Percentiles rank a stretch among this genome's conserved stretches.
Evolutionary conservation across 2,797 vertebrate species (phyloP).

Genomic region (Stomatorhinus walkeri): DNA sequence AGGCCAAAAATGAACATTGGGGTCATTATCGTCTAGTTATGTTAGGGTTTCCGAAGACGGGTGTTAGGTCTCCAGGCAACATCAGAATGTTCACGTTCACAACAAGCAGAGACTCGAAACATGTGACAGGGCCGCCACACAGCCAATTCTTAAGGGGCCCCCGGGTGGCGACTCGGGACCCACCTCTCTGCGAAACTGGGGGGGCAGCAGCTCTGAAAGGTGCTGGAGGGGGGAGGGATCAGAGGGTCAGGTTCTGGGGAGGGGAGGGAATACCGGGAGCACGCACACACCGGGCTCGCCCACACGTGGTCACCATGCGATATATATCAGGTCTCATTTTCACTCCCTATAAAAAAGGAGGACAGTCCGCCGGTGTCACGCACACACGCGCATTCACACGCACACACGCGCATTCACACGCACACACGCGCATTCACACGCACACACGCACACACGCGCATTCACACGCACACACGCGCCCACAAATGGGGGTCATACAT

Average conservation of each 20-base stretch:
- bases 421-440: background rate
- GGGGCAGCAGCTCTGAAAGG: constrained; percentile 40
- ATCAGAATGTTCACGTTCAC: background rate
- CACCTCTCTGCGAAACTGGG: constrained; percentile 40
- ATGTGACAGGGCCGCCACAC: background rate
- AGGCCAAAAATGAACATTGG: background rate
- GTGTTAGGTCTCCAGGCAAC: constrained; percentile 1
- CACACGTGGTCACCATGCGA: background rate
- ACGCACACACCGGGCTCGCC: background rate
- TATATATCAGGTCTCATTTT: background rate
- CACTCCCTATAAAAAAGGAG: background rate
- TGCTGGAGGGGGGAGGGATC: constrained; percentile 33
- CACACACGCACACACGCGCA: background rate
- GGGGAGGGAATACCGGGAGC: no score
- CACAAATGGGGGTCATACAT: constrained; percentile 45
- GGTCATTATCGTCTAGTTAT: background rate
- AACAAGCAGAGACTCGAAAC: constrained; percentile 18
- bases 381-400: background rate
- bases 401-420: background rate
- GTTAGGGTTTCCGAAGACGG: background rate
- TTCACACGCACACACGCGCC: background rate
- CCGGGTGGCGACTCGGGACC: constrained; percentile 17
- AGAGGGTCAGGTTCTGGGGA: background rate
- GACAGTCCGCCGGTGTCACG: background rate
- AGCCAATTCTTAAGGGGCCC: background rate